phyloP scores from a whole-genome alignment of 2,113 vertebrate species.

The Lates calcarifer region DNA sequence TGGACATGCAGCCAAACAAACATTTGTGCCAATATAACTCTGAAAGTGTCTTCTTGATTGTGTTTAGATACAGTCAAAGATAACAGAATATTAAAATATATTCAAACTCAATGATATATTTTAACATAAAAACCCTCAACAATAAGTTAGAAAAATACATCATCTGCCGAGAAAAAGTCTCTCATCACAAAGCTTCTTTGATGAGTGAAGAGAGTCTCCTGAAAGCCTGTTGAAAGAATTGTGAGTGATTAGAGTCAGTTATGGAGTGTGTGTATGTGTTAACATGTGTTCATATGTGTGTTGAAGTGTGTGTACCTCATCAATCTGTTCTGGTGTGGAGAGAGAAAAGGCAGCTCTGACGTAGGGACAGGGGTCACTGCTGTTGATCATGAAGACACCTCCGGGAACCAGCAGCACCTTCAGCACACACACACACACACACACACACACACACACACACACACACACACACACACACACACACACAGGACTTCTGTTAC shows the following conservation, averaged over 20 bases:
- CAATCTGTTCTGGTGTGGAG: conserved; percentile 90
- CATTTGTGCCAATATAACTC: no score
- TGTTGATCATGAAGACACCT: conserved; percentile 86
- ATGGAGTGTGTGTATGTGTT: conserved; percentile 5
- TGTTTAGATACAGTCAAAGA: background rate
- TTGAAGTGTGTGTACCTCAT: conserved; percentile 80
- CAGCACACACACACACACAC: conserved; percentile 16
- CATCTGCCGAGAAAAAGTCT: background rate
- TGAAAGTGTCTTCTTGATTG: no score
- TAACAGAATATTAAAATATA: background rate
- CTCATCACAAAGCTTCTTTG: conserved; percentile 85
- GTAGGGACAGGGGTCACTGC: conserved; percentile 86
- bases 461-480: conserved; percentile 22
- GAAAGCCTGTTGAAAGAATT: conserved; percentile 86
- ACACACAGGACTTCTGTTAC: conserved; percentile 4
- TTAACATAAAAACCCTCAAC: background rate
- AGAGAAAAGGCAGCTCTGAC: conserved; percentile 92
- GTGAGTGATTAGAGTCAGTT: conserved; percentile 2
- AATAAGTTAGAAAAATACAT: background rate
- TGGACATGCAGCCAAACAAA: background rate
- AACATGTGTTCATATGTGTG: conserved; percentile 1
- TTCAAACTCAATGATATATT: background rate
- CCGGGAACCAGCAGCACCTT: conserved; percentile 94
- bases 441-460: background rate
- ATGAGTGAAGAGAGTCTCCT: conserved; percentile 90